Evolutionary conservation across 2,113 vertebrate genomes (phyloP), one percentile per base, ranked within the genome.

Genomic region (Coreoperca whiteheadi): DNA sequence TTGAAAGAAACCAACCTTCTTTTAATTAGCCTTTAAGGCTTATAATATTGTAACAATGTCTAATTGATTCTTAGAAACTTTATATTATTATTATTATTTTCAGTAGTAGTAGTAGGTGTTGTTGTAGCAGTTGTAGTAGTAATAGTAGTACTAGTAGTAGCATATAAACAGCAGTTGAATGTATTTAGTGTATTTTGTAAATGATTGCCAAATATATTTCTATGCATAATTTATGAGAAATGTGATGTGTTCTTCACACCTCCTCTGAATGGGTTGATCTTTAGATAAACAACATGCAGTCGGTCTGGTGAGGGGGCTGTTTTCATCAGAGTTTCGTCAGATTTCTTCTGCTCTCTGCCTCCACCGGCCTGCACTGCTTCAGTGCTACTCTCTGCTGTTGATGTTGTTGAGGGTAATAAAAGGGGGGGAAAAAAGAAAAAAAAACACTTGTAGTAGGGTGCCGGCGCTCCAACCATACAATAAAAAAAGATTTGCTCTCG

Each of bases 301-400:
- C n/a, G 2, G 11, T 37, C 74, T 16, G 4, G 43, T 25, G 43
- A 46, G 4, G 41, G 53, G 46, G 21, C 59, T 4, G 43, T 25
- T 88, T 81, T 77, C 68, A 56, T 79, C 60, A 75, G 23, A 28
- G 71, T 77, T 83, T 71, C 66, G 48, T 87, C 85, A 79, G 39
- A 54, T 51, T 53, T 7, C 32, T 37, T 50, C 25, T 34, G n/a
- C 32, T 43, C 60, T 25, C 16, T 21, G 56, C 48, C 37, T 73
- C 46, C 46, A 0, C 34, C 37, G 72, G 32, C 3, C 57, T 53
- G n/a, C 48, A n/a, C 20, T n/a, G 71, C 79, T 12, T 65, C 67
- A 16, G 8, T 61, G 23, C 48, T 53, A 2, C 51, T 50, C 48
- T 71, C 61, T 4, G 75, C n/a, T 76, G 34, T 46, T 63, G 8